Evolutionary conservation across 2,113 vertebrate genomes (phyloP), one percentile per base, ranked within the genome.

Genomic region (Plotosus lineatus): DNA sequence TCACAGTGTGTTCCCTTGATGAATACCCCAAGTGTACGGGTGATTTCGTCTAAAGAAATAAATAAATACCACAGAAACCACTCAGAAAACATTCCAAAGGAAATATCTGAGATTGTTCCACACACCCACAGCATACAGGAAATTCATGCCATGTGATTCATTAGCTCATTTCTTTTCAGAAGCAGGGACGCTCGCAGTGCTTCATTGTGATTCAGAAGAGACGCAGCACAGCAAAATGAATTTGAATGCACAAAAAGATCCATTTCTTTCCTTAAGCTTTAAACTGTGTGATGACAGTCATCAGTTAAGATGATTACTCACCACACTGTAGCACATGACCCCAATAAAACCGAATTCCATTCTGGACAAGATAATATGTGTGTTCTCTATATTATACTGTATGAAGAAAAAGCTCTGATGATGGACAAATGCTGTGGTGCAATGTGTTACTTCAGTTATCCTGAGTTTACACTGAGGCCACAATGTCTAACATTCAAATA

Each of bases 61-160:
- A 14, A 40, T n/a, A n/a, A n/a, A n/a, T n/a, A n/a, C n/a, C n/a
- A n/a, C n/a, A n/a, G n/a, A 42, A 42, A 44, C 7, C 0, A 12
- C 23, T 63, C 36, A 33, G 19, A 65, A 66, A 75, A 66, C 71
- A 75, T 42, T 81, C 58, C 79, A 75, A 4, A 75, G 48, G n/a
- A 75, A 65, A 66, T 60, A 75, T 81, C 10, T 74, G 46, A 40
- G 33, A 53, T 53, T 33, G 79, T 40, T 66, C 72, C 23, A 14
- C 48, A 65, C 26, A 7, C 72, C 48, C 46, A 51, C 79, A 28
- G 6, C 31, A 33, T 31, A 65, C 72, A 75, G 72, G 60, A 75
- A 65, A 74, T 75, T 66, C 14, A 4, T 56, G 50, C 10, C 7
- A n/a, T 63, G 60, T 68, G 72, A 81, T 66, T 81, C 73, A 76